Conservation (phyloP, 2,113 vertebrate genomes). For the Sphyrna mokarran region DNA sequence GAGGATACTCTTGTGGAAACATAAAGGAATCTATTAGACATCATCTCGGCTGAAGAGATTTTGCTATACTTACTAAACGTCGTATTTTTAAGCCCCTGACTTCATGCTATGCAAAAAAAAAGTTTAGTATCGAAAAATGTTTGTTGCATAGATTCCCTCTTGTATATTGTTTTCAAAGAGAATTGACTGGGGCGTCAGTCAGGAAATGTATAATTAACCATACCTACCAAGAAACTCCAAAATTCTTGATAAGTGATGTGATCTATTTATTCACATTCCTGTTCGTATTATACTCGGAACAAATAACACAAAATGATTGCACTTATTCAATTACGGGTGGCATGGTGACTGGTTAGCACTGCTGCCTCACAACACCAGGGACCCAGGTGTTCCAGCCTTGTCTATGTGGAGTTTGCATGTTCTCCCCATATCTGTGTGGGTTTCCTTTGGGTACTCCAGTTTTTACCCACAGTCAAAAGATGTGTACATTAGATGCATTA, state of each 20-base stretch:
- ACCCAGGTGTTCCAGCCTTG: too few species aligned
- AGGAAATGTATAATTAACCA: background rate
- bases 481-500: too few species aligned
- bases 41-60: background rate
- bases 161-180: background rate
- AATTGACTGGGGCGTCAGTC: background rate
- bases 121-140: background rate
- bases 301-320: background rate
- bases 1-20: background rate
- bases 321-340: background rate
- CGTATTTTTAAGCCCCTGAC: background rate
- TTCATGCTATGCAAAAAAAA: too few species aligned
- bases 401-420: too few species aligned
- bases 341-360: too few species aligned
- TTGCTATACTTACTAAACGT: background rate
- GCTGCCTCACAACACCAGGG: too few species aligned
- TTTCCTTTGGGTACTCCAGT: too few species aligned
- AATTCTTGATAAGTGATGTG: background rate
- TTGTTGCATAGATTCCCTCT: background rate
- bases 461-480: too few species aligned
- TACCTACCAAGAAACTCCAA: background rate
- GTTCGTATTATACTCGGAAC: background rate
- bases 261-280: background rate
- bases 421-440: too few species aligned
- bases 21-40: background rate